Percentiles rank a stretch among this genome's conserved stretches.
Evolutionary conservation across 2,113 vertebrate species (phyloP).

Genomic region (Sander lucioperca): DNA sequence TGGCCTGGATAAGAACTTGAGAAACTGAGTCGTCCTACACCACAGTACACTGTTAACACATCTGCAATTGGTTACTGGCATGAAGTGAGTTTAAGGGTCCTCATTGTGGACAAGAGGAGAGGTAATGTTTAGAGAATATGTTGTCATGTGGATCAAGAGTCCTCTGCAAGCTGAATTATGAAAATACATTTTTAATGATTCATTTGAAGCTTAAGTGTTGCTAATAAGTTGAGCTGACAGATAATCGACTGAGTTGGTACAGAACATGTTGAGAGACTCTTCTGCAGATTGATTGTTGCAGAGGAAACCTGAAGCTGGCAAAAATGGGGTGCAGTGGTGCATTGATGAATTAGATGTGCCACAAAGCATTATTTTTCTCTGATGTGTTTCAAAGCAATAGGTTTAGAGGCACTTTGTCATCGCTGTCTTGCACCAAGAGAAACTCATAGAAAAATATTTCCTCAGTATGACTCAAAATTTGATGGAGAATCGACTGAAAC

Average conservation of each 20-base stretch:
- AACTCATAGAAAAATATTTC: conserved; percentile 44
- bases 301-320: conserved; percentile 30
- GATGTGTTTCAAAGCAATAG: conserved; percentile 66
- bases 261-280: conserved; percentile 19
- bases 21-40: not conserved
- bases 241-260: conserved; percentile 41
- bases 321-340: conserved; percentile 18
- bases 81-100: conserved; percentile 1
- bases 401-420: conserved; percentile 59
- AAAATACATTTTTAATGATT: conserved; percentile 17
- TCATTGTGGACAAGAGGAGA: not conserved
- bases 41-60: not conserved
- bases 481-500: conserved; percentile 5
- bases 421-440: conserved; percentile 35
- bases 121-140: not conserved
- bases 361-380: conserved; percentile 59
- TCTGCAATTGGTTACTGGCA: not conserved
- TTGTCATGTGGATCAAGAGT: conserved; percentile 13
- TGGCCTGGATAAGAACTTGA: not conserved
- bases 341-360: conserved; percentile 65
- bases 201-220: conserved; percentile 15
- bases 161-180: not conserved
- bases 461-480: conserved; percentile 1
- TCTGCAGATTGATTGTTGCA: conserved; percentile 40
- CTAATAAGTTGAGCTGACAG: conserved; percentile 49